Evolutionary conservation across 2,888 invertebrate species (phyloP), one percentile per base, ranked within the genome.

Genomic region (Leptopterna dolabrata): DNA sequence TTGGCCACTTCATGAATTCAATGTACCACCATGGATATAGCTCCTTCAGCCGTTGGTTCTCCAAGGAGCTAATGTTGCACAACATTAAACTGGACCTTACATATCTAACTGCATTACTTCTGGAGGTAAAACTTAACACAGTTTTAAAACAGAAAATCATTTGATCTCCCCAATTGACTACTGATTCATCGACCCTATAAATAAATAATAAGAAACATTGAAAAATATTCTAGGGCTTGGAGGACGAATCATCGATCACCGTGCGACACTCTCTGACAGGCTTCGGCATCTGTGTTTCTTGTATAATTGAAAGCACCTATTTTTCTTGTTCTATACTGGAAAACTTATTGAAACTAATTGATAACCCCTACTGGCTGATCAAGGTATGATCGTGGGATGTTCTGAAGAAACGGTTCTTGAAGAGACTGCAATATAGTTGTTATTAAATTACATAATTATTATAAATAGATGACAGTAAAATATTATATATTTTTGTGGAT

Each of bases 311-410:
- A 91, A 95, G 96, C 78, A 91, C 93, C 9, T 94, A 95, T 89
- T 94, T 94, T 92, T 92, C 94, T 3, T 91, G 94, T 24, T 92
- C 93, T 16, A 91, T 95, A 6, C 91, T 97, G 73, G 93, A 94
- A 88, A 92, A 93, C 27, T 92, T 97, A 7, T 93, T 95, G 13
- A 92, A 92, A 36, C 93, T 96, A 0, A 94, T 94, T 87, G 92
- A 93, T 70, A 96, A 96, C 91, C 94, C 95, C 0, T 97, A 97
- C 92, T 97, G 97, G 96, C 93, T 97, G 81, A 95, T 97, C 76
- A 96, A 96, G 93, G 95, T 97, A 89, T 92, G 93, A 6, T 70
- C 13, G 29, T 36, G n/a, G n/a, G n/a, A n/a, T n/a, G n/a, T 89
- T 14, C 47, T 47, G 14, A 47, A 55, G 3, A 19, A 19, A 55